Evolutionary conservation across 2,113 vertebrate genomes (phyloP), one percentile per base, ranked within the genome.

Genomic region (Pyxicephalus adspersus): DNA sequence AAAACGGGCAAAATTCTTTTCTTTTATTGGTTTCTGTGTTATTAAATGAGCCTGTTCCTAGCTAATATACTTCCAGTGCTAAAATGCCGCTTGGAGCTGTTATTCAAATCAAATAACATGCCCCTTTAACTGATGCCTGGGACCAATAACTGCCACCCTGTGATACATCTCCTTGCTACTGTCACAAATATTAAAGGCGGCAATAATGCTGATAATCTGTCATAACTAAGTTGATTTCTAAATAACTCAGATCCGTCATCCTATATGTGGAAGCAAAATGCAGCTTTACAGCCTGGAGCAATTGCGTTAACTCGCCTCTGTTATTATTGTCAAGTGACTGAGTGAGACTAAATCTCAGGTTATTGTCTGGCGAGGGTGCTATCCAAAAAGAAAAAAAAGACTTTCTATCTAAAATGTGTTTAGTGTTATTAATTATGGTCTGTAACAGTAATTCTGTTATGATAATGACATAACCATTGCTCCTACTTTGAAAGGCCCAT

Each of bases 91-190:
- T 96, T 92, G 91, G 83, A 96, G 95, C 94, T 96, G 96, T 96
- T 98, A 97, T 97, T 98, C 96, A 98, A 97, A 99, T 98, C 96
- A 96, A 99, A 99, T 98, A 98, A 98, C 96, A 98, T 95, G 96
- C 93, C 95, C 96, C 94, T 75, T 82, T 94, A 95, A 95, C 96
- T 97, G 95, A 95, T 96, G 96, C 95, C 95, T 93, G 91, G 88
- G 93, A 96, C 96, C 97, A 97, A 98, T 99, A 98, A 99, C 97
- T 96, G 97, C 94, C 96, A 96, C 87, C 90, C 92, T 93, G 92
- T 95, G 95, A 96, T 97, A 95, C 97, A 97, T 97, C 96, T 95
- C 94, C 94, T 91, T 93, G 92, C 89, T 87, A 89, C 91, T 93
- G 93, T 94, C 95, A 93, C 91, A 83, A 91, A 91, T 92, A 95